Percentiles rank a stretch among this genome's conserved stretches.
Conservation (phyloP, 2,113 vertebrate genomes). For the Onychostruthus taczanowskii region DNA sequence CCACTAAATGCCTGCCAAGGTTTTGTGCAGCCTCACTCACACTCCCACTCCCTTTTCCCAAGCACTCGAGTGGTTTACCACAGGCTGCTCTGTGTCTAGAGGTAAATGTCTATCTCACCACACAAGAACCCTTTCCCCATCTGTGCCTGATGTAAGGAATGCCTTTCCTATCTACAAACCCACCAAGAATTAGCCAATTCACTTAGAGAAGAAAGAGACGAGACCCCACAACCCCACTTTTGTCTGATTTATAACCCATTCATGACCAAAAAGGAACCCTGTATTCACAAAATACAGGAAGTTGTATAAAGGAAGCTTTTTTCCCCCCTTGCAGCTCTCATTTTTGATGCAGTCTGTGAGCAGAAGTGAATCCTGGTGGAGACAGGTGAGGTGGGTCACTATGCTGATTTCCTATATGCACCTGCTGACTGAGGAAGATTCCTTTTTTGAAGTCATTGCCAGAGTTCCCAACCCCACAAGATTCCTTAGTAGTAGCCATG, state of each 20-base stretch:
- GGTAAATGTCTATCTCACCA: neutral
- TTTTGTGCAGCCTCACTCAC: neutral
- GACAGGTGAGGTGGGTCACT: neutral
- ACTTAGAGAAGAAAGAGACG: neutral
- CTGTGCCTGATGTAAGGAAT: conserved; percentile 31
- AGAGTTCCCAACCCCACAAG: neutral
- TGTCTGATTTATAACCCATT: conserved; percentile 45
- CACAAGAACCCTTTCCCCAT: neutral
- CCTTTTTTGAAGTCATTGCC: neutral
- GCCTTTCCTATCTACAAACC: neutral
- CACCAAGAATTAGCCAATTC: conserved; percentile 49
- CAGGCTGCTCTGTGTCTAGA: conserved; percentile 24
- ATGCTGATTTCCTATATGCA: neutral
- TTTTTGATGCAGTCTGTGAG: neutral
- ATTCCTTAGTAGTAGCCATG: neutral
- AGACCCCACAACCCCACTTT: conserved; percentile 35
- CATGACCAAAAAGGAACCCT: conserved; percentile 18
- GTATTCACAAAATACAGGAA: conserved; percentile 32
- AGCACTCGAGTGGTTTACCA: neutral
- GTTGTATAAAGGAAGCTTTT: neutral
- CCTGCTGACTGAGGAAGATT: neutral
- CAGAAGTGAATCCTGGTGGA: neutral
- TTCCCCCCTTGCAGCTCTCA: neutral
- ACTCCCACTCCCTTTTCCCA: neutral
- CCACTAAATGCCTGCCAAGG: neutral